These are phyloP conservation scores for Strigamia maritima DNA, from an alignment of 2,888 invertebrate species.

Conservation along the genomic window DNA sequence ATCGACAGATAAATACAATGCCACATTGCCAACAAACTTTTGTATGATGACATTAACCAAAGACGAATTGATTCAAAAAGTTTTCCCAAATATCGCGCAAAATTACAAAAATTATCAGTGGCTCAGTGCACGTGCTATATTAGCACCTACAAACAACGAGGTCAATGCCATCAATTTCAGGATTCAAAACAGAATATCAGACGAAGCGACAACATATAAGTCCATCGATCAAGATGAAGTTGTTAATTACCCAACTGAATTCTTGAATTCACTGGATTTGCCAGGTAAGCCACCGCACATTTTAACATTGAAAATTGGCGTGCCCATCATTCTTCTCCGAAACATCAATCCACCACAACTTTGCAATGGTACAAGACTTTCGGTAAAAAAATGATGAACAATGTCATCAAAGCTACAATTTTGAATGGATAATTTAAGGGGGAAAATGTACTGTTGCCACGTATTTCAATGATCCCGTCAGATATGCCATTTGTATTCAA, in stretches of 20 bases:
- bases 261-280: too few relatives aligned
- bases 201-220: slow-evolving; percentile 36
- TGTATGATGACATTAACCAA: slow-evolving; percentile 40
- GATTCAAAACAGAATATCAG: slow-evolving; percentile 38
- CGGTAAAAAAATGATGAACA: slow-evolving; percentile 43
- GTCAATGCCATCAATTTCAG: slow-evolving; percentile 41
- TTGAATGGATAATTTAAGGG: slow-evolving; percentile 41
- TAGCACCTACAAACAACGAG: slow-evolving; percentile 43
- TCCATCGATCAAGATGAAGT: slow-evolving; percentile 42
- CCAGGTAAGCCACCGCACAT: too few relatives aligned
- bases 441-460: too few relatives aligned
- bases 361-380: slow-evolving; percentile 46
- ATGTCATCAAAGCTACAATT: slow-evolving; percentile 44
- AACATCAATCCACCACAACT: slow-evolving; percentile 45
- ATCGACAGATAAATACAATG: background rate
- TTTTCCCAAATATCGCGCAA: too few relatives aligned
- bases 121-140: slow-evolving; percentile 44
- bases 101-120: too few relatives aligned
- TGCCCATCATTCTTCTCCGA: slow-evolving; percentile 44
- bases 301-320: slow-evolving; percentile 45
- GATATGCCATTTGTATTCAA: too few relatives aligned
- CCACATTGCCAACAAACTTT: background rate
- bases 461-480: too few relatives aligned
- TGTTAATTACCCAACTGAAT: too few relatives aligned
- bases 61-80: too few relatives aligned